A percentile compares a stretch with the other conserved stretches of the same genome.
Conservation (phyloP, 1,140 invertebrate species). For the Lordiphosa stackelbergi region DNA sequence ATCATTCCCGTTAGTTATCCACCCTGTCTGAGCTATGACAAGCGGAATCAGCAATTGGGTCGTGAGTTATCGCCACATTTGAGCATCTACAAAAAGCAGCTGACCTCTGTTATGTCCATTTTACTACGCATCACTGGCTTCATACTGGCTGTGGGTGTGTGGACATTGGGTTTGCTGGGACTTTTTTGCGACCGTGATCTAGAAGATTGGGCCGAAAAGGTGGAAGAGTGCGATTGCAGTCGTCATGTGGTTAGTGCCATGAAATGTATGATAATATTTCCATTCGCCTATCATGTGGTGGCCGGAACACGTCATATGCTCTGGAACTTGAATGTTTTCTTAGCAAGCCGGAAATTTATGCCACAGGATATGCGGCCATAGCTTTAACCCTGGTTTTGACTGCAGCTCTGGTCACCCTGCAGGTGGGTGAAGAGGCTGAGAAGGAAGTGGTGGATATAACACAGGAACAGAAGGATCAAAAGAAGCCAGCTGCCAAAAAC, state of each 20-base stretch:
- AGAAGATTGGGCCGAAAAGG: conserved; percentile 77
- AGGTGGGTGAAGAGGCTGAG: conserved; percentile 9
- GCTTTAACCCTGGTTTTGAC: conserved; percentile 48
- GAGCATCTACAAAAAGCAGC: conserved; percentile 86
- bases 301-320: conserved; percentile 84
- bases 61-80: conserved; percentile 91
- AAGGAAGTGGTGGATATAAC: conserved; percentile 22
- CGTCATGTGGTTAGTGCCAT: conserved; percentile 74
- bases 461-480: background rate
- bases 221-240: conserved; percentile 78
- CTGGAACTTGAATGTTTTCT: conserved; percentile 84
- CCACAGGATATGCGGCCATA: conserved; percentile 82
- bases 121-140: conserved; percentile 87
- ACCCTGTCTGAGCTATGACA: conserved; percentile 78
- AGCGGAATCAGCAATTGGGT: conserved; percentile 82
- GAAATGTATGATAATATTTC: conserved; percentile 80
- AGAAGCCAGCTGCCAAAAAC: background rate
- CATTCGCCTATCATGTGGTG: conserved; percentile 82
- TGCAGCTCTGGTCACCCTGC: conserved; percentile 4
- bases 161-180: conserved; percentile 78
- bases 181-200: conserved; percentile 78
- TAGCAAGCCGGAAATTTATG: conserved; percentile 83
- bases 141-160: conserved; percentile 78
- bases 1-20: conserved; percentile 11
- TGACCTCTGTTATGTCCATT: conserved; percentile 88